Evolutionary conservation across 2,888 invertebrate genomes (phyloP).

Genomic region (Pseudanteris insignis): DNA sequence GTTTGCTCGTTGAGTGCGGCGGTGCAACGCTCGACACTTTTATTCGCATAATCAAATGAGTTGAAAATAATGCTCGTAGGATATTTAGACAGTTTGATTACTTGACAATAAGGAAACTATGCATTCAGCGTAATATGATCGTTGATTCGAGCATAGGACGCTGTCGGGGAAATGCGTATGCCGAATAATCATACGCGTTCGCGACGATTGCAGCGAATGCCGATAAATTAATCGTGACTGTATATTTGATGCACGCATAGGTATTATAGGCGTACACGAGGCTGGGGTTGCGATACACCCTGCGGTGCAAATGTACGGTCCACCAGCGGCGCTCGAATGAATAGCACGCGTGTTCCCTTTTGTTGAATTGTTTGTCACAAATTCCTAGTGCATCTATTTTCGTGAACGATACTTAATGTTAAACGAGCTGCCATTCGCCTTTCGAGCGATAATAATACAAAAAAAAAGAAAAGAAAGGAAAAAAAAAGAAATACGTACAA

Average conservation of each 20-base stretch:
- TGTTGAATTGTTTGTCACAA: slow-evolving; percentile 47
- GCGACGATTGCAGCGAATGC: slow-evolving; percentile 24
- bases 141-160: too few relatives aligned
- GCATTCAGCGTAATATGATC: too few relatives aligned
- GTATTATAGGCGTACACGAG: slow-evolving; percentile 37
- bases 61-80: too few relatives aligned
- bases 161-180: too few relatives aligned
- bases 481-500: too few relatives aligned
- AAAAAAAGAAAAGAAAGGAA: too few relatives aligned
- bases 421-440: slow-evolving; percentile 27
- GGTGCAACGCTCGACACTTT: slow-evolving; percentile 1
- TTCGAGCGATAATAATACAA: too few relatives aligned
- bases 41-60: background rate
- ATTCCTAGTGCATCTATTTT: slow-evolving; percentile 44
- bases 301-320: slow-evolving; percentile 42
- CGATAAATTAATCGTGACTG: slow-evolving; percentile 37
- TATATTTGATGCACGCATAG: slow-evolving; percentile 32
- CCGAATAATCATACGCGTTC: too few relatives aligned
- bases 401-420: slow-evolving; percentile 37
- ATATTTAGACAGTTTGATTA: too few relatives aligned
- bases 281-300: slow-evolving; percentile 42
- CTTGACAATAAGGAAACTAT: too few relatives aligned
- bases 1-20: slow-evolving; percentile 1
- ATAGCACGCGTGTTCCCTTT: slow-evolving; percentile 47
- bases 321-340: slow-evolving; percentile 44